phyloP scores from a whole-genome alignment of 2,113 vertebrate species.

The Trogon melanurus region DNA sequence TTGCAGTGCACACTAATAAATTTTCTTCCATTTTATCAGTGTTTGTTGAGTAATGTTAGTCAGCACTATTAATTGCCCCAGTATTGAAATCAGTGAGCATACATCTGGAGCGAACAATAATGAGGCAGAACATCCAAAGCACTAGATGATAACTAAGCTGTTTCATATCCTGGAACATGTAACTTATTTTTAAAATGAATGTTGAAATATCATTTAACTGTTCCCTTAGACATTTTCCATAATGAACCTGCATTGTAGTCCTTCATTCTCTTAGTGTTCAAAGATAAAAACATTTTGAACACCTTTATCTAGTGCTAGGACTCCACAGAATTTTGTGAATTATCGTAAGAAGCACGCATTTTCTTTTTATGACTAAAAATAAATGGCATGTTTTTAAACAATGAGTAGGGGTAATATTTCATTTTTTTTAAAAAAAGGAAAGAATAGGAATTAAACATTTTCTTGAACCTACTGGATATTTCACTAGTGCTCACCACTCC shows the following conservation, averaged over 20 bases:
- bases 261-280: not conserved
- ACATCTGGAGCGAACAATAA: not conserved
- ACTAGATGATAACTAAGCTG: not conserved
- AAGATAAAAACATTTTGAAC: not conserved
- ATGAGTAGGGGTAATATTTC: not conserved
- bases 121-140: not conserved
- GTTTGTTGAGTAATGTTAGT: not conserved
- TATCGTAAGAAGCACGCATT: not conserved
- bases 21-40: not conserved
- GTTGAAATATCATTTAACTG: not conserved
- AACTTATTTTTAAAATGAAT: not conserved
- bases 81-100: not conserved
- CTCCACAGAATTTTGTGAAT: not conserved
- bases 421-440: not conserved
- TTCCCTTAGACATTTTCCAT: not conserved
- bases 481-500: not conserved
- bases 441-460: fast-evolving
- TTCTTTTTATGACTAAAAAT: not conserved
- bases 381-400: not conserved
- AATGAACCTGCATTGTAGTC: not conserved
- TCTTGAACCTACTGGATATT: not conserved
- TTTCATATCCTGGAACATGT: not conserved
- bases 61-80: not conserved
- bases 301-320: not conserved
- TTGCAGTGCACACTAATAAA: not conserved